Percentiles rank a stretch among this genome's conserved stretches.
These are phyloP conservation scores for Agrochola lota DNA, from an alignment of 2,888 invertebrate species.

Conservation along the genomic window DNA sequence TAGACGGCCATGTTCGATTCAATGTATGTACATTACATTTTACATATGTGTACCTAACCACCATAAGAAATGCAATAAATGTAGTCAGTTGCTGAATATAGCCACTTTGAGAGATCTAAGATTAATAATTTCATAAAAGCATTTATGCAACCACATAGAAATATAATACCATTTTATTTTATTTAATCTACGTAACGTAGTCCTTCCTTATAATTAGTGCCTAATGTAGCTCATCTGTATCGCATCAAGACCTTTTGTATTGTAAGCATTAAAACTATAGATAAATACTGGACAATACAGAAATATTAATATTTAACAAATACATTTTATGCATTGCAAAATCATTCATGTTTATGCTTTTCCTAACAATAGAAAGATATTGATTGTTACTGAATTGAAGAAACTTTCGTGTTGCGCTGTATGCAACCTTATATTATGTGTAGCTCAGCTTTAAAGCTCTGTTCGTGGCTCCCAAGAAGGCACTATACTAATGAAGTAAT, in stretches of 20 bases:
- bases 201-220: conserved; percentile 1
- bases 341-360: conserved; percentile 6
- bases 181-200: neutral
- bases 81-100: conserved; percentile 12
- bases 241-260: neutral
- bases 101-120: conserved; percentile 13
- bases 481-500: neutral
- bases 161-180: conserved; percentile 7
- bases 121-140: conserved; percentile 4
- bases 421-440: neutral
- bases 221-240: conserved; percentile 16
- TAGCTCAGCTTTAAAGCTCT: neutral
- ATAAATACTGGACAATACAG: conserved; percentile 10
- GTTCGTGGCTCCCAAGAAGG: neutral
- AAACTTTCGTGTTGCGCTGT: neutral
- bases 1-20: neutral
- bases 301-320: neutral
- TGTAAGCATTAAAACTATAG: conserved; percentile 14
- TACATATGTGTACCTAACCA: neutral
- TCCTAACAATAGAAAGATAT: neutral
- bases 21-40: neutral
- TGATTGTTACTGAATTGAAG: neutral
- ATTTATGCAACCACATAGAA: conserved; percentile 2
- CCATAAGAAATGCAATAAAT: neutral
- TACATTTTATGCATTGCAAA: neutral